Conservation (phyloP, 2,888 invertebrate genomes). For the Cyclophora punctaria region DNA sequence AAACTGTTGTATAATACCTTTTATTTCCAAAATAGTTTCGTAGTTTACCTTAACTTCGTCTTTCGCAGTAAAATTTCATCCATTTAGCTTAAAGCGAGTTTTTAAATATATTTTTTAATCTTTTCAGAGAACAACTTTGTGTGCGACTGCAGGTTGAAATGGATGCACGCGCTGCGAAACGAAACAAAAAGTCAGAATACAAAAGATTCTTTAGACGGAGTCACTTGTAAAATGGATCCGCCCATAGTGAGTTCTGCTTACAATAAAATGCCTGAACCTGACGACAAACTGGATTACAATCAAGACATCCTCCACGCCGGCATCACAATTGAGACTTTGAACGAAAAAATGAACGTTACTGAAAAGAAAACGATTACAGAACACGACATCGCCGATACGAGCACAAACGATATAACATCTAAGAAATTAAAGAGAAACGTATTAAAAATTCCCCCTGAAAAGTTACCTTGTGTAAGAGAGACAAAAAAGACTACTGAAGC, state of each 20-base stretch:
- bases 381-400: slow-evolving; percentile 34
- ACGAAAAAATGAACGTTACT: slow-evolving; percentile 49
- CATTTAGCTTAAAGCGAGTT: slow-evolving; percentile 8
- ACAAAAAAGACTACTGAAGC: slow-evolving; percentile 49
- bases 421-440: slow-evolving; percentile 56
- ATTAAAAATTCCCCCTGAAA: slow-evolving; percentile 56
- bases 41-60: slow-evolving; percentile 6
- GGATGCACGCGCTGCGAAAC: slow-evolving; percentile 84
- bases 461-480: slow-evolving; percentile 59
- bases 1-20: slow-evolving; percentile 33
- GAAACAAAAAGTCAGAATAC: slow-evolving; percentile 83
- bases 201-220: slow-evolving; percentile 79
- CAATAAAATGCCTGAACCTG: slow-evolving; percentile 56
- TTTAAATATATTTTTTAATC: slow-evolving; percentile 22
- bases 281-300: slow-evolving; percentile 50
- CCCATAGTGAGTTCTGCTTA: slow-evolving; percentile 64
- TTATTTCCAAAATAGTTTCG: slow-evolving; percentile 24
- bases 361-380: slow-evolving; percentile 41
- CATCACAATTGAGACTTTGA: slow-evolving; percentile 49
- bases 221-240: slow-evolving; percentile 81
- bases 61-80: slow-evolving; percentile 7
- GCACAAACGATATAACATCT: slow-evolving; percentile 35
- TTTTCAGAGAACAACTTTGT: slow-evolving; percentile 86
- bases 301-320: slow-evolving; percentile 54
- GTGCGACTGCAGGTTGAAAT: slow-evolving; percentile 88